These are phyloP conservation scores for Perognathus longimembris DNA, from an alignment of 2,113 vertebrate species.

Conservation along the genomic window DNA sequence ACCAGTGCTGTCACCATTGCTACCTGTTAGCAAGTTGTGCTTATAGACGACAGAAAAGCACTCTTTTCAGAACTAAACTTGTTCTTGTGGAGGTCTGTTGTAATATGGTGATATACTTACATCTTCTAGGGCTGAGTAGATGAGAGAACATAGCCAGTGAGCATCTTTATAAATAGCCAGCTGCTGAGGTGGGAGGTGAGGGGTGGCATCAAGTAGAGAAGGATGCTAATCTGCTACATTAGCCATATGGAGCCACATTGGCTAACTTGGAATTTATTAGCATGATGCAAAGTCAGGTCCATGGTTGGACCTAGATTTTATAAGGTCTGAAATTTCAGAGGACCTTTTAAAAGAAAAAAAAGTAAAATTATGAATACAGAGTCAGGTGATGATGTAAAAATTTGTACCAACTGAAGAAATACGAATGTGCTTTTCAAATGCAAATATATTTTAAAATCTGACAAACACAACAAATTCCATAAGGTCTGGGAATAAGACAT, in stretches of 20 bases:
- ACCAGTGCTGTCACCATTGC: background rate
- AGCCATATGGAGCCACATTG: background rate
- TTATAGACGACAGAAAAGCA: background rate
- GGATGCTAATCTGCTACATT: background rate
- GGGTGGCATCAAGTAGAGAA: background rate
- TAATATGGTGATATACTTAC: background rate
- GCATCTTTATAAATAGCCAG: background rate
- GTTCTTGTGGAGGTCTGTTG: background rate
- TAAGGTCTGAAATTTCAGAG: background rate
- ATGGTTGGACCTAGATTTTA: background rate
- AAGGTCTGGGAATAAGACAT: background rate
- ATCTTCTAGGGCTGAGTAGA: background rate
- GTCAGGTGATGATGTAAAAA: background rate
- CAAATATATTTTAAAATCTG: constrained; percentile 3
- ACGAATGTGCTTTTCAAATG: background rate
- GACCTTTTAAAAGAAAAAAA: constrained; percentile 23
- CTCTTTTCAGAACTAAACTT: background rate
- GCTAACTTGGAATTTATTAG: background rate
- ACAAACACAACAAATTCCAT: background rate
- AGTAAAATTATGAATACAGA: background rate
- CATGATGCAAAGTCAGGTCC: background rate
- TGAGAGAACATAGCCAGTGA: background rate
- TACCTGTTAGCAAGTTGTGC: background rate
- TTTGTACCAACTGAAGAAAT: constrained; percentile 7
- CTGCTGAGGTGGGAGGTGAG: background rate